These are phyloP conservation scores for Bubo bubo DNA, from an alignment of 2,113 vertebrate species.

Conservation along the genomic window DNA sequence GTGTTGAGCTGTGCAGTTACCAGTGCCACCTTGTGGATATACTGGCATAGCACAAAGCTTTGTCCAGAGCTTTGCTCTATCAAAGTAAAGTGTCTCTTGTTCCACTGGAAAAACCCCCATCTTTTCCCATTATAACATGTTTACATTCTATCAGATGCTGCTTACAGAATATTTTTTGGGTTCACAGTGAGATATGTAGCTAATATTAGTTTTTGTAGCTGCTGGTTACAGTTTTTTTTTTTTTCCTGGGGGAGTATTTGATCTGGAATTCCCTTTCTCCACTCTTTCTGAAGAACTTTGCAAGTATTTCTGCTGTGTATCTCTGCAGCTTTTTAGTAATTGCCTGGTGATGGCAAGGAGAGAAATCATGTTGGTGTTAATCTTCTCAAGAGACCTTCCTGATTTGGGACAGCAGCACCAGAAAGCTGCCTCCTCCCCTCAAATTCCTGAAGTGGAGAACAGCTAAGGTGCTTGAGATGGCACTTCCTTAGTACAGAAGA, in stretches of 20 bases:
- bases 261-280: neutral
- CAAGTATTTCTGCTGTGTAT: neutral
- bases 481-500: neutral
- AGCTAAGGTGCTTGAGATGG: neutral
- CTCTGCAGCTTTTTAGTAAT: neutral
- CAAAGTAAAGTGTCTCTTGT: neutral
- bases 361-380: neutral
- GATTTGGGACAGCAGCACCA: neutral
- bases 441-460: neutral
- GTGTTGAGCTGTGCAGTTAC: neutral
- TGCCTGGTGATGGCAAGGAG: neutral
- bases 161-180: neutral
- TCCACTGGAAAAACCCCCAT: neutral
- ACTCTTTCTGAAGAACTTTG: neutral
- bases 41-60: neutral
- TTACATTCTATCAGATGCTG: neutral
- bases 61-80: neutral
- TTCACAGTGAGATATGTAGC: neutral
- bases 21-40: conserved; percentile 63
- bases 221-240: neutral
- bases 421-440: neutral
- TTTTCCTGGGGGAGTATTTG: neutral
- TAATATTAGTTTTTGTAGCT: neutral
- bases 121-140: neutral
- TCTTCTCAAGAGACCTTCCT: neutral